Base-by-base conservation (phyloP, 2,888 invertebrate species). In the Candidula unifasciata region DNA sequence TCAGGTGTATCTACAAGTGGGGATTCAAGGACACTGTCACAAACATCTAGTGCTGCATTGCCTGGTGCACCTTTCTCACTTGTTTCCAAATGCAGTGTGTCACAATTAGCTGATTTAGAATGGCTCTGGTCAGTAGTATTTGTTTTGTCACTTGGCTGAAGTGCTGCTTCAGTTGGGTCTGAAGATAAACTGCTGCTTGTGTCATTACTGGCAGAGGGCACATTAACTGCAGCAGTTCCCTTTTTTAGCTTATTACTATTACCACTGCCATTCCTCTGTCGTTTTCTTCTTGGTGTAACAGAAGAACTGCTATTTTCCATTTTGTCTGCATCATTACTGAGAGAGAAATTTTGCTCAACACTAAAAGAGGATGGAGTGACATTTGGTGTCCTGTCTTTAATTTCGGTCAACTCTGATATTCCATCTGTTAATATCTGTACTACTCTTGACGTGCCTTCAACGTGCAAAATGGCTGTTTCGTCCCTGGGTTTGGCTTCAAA, bases 371-470 rank as follows among this genome's bases (percentile, higher is more conserved):
- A 24, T n/a, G 83, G 52, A 24, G 73, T 18, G 21, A 21, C 8
- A 60, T 21, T 44, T 21, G 74, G 73, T 37, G n/a, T 2, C 18
- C 35, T 37, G 10, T 80, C 84, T 74, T 73, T 84, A 64, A 74
- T n/a, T 44, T 88, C 86, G 35, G 86, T 83, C 18, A 86, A 77
- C 69, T 88, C 88, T 30, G 86, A 73, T 24, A 83, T 87, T 21
- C 87, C 85, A 76, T 87, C 87, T n/a, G 85, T 85, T 44, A 89
- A 88, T 79, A 91, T 89, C 77, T 89, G 88, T 0, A 90, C 88
- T 35, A 90, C 89, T 86, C 89, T 91, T 10, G 84, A 85, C 3
- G 90, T 89, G 27, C 89, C 91, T 69, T 91, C 91, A 37, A 91
- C 89, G 60, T 90, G 89, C 10, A 87, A 74, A 21, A 89, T 85